These are phyloP conservation scores for Corella eumyota DNA, from an alignment of 23 tunicate genomes.

Conservation along the genomic window DNA sequence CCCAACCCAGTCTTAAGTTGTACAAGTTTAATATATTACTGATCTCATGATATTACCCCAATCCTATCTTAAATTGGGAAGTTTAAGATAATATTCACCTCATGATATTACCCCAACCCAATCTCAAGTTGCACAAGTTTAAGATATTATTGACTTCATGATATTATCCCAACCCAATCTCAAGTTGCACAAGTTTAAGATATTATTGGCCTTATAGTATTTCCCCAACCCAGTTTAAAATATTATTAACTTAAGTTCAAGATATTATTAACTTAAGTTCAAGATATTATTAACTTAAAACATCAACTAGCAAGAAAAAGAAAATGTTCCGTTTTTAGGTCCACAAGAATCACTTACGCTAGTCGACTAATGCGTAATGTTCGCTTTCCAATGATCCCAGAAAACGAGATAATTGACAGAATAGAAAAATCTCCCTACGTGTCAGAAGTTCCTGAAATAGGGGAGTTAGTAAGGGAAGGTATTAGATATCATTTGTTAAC, in stretches of 20 bases:
- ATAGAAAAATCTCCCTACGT: constrained; percentile 38
- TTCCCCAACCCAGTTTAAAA: no score
- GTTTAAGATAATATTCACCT: no score
- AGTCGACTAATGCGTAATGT: constrained; percentile 46
- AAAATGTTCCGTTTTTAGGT: constrained; percentile 1
- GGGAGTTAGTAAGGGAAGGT: constrained; percentile 43
- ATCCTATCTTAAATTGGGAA: no score
- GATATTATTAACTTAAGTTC: not conserved
- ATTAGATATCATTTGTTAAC: constrained; percentile 55
- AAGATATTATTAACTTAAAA: not conserved
- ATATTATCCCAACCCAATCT: no score
- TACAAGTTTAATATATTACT: no score
- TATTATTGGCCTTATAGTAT: no score
- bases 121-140: no score
- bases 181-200: no score
- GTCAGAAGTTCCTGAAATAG: constrained; percentile 17
- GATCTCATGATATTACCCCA: no score
- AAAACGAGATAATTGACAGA: constrained; percentile 30
- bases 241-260: not conserved
- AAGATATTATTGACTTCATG: no score
- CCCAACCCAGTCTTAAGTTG: no score
- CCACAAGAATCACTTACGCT: constrained; percentile 29
- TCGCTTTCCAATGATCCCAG: constrained; percentile 53
- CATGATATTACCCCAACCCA: no score
- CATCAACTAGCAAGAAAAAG: not conserved